phyloP scores from a whole-genome alignment of 2,888 invertebrate genomes.

The Lissonota sp. region DNA sequence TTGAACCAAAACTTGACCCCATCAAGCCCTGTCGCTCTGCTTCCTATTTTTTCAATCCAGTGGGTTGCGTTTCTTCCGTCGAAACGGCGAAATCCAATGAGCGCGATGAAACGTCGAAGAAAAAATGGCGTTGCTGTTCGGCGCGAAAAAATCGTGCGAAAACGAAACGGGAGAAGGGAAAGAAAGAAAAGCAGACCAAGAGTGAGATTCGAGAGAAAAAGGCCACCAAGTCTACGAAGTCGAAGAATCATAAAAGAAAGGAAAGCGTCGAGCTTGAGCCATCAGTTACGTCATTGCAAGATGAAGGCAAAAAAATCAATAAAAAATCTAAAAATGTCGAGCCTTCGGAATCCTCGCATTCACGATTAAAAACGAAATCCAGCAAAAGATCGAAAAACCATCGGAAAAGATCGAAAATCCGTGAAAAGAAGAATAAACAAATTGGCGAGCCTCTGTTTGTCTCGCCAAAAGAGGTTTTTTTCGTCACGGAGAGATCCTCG shows the following conservation, averaged over 20 bases:
- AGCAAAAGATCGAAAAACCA: background rate
- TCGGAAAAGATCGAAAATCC: background rate
- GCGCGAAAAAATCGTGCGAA: conserved; percentile 7
- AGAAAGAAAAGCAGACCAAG: conserved; percentile 10
- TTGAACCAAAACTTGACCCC: background rate
- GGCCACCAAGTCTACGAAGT: background rate
- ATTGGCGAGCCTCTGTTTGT: conserved; percentile 43
- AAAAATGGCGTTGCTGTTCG: conserved; percentile 39
- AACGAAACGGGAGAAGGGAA: conserved; percentile 32
- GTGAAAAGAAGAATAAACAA: conserved; percentile 22
- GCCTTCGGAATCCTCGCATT: background rate
- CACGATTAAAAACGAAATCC: conserved; percentile 19
- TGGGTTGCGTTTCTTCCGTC: conserved; percentile 45
- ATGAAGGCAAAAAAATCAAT: background rate
- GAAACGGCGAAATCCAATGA: conserved; percentile 2
- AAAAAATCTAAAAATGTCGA: conserved; percentile 23
- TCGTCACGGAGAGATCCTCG: conserved; percentile 30
- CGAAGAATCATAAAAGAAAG: background rate
- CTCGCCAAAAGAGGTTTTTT: conserved; percentile 42
- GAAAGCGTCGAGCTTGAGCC: background rate
- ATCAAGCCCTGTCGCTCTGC: background rate
- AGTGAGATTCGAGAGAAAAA: conserved; percentile 17
- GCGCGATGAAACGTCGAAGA: background rate
- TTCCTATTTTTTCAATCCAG: conserved; percentile 10
- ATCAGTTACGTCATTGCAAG: conserved; percentile 4